Conservation (phyloP, 2,888 invertebrate species). For the Cyrtodaria siliqua region DNA sequence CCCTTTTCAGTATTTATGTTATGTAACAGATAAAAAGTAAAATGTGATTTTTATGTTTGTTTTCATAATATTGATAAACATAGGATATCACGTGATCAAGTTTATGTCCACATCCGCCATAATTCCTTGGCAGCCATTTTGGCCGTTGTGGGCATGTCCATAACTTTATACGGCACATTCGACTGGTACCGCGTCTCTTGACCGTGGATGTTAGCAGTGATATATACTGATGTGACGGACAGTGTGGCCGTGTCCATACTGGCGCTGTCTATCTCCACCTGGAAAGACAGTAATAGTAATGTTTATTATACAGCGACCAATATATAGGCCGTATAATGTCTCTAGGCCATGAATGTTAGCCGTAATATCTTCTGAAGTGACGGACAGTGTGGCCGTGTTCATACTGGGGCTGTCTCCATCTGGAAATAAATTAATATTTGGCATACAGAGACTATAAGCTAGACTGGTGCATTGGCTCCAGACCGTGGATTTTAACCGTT, state of each 20-base stretch:
- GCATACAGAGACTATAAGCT: too few species aligned
- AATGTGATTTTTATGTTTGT: too few species aligned
- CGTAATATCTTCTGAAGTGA: constrained; percentile 23
- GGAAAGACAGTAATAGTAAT: background rate
- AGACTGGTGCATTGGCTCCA: too few species aligned
- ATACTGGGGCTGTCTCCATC: constrained; percentile 14
- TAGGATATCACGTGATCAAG: too few species aligned
- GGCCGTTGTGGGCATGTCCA: constrained; percentile 39
- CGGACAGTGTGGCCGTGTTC: constrained; percentile 15
- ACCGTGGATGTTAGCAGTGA: constrained; percentile 45
- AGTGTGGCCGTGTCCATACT: constrained; percentile 12
- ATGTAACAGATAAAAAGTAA: too few species aligned
- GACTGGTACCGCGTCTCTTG: constrained; percentile 33
- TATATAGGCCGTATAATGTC: too few species aligned
- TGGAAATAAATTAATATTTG: too few species aligned
- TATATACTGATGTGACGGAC: constrained; percentile 12
- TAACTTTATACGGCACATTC: constrained; percentile 32
- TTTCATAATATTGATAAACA: too few species aligned
- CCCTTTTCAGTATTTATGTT: too few species aligned
- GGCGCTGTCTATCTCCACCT: constrained; percentile 21
- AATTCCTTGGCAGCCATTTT: constrained; percentile 32
- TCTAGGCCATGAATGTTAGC: constrained; percentile 42
- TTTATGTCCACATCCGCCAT: constrained; percentile 36
- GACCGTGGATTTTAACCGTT: too few species aligned
- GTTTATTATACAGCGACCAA: too few species aligned